Evolutionary conservation across 1,140 invertebrate genomes (phyloP).

Genomic region (Ectropis grisescens): DNA sequence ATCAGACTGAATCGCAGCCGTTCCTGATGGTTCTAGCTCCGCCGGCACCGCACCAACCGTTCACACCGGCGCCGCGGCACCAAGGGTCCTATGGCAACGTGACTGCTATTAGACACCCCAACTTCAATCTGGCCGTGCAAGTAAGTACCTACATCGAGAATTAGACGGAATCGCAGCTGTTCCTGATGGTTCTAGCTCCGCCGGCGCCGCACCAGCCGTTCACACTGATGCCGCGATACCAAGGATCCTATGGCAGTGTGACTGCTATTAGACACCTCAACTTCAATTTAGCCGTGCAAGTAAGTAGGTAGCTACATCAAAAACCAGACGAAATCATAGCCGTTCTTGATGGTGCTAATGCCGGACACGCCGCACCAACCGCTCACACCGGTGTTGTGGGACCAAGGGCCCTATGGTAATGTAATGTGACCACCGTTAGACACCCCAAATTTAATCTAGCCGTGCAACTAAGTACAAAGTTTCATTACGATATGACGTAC

Average conservation of each 20-base stretch:
- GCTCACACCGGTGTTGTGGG: conserved; percentile 83
- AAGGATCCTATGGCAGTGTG: conserved; percentile 71
- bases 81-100: conserved; percentile 71
- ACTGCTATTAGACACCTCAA: conserved; percentile 78
- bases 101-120: conserved; percentile 76
- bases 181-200: conserved; percentile 87
- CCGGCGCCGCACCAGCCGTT: conserved; percentile 90
- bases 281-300: conserved; percentile 75
- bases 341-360: conserved; percentile 88
- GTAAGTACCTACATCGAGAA: conserved; percentile 48
- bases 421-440: conserved; percentile 73
- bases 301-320: conserved; percentile 45
- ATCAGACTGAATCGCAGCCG: conserved; percentile 59
- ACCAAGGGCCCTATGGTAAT: conserved; percentile 74
- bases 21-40: conserved; percentile 90
- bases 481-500: too few relatives aligned
- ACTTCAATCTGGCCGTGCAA: conserved; percentile 76
- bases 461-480: conserved; percentile 34
- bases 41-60: conserved; percentile 88
- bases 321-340: conserved; percentile 51
- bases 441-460: conserved; percentile 82
- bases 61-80: conserved; percentile 83
- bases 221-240: conserved; percentile 81
- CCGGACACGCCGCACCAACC: conserved; percentile 89
- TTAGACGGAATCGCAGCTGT: conserved; percentile 68